These are phyloP conservation scores for Cephus spinipes DNA, from an alignment of 2,888 invertebrate genomes.

Conservation along the genomic window DNA sequence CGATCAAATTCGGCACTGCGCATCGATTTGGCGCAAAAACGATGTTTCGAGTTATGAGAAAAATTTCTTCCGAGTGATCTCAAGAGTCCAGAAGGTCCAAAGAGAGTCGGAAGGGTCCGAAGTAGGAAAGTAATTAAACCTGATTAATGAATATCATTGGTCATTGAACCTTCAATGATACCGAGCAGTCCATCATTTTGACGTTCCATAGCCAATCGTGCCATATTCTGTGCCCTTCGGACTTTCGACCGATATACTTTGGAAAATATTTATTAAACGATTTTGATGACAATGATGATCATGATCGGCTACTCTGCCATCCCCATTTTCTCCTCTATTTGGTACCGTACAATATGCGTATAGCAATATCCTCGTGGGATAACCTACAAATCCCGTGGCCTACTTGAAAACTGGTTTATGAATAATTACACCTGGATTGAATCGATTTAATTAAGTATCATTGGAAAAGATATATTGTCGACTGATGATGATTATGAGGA, in stretches of 20 bases:
- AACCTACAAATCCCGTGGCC: background rate
- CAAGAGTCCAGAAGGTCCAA: background rate
- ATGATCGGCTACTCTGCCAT: too few species aligned
- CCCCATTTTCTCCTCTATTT: background rate
- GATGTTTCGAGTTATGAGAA: background rate
- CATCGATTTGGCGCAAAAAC: background rate
- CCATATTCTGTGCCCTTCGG: background rate
- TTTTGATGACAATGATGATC: too few species aligned
- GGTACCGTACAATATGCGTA: background rate
- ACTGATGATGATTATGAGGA: background rate
- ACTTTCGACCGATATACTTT: background rate
- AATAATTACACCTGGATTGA: background rate
- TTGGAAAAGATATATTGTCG: background rate
- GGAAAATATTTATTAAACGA: background rate
- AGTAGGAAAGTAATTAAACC: background rate
- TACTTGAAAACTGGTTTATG: background rate
- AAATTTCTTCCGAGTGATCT: background rate
- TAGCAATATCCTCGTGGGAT: background rate
- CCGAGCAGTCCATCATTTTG: background rate
- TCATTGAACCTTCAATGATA: background rate
- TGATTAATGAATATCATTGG: background rate
- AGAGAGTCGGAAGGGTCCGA: background rate
- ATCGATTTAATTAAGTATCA: background rate
- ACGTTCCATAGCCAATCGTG: background rate
- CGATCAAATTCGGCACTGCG: background rate